A percentile compares a stretch with the other conserved stretches of the same genome.
Evolutionary conservation across 1,140 invertebrate species (phyloP).

Genomic region (Helicoverpa armigera): DNA sequence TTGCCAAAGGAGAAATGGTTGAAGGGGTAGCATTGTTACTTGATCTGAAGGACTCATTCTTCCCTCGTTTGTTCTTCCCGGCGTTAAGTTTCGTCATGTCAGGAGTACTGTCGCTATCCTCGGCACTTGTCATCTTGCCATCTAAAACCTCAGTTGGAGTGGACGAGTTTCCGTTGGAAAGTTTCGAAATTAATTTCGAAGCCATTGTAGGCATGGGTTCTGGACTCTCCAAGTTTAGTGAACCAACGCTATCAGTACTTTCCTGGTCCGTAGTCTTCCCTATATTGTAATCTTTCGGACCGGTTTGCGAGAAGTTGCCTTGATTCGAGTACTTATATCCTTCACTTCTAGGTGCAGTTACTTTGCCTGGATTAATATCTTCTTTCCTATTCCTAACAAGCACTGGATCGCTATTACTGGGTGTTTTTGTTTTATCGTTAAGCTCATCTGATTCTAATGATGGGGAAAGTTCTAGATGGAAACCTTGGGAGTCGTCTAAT

Average conservation of each 20-base stretch:
- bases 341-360: constrained; percentile 68
- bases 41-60: constrained; percentile 76
- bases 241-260: constrained; percentile 77
- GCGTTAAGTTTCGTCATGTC: constrained; percentile 74
- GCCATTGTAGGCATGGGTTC: constrained; percentile 73
- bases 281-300: constrained; percentile 67
- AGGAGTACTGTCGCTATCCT: constrained; percentile 70
- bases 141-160: constrained; percentile 71
- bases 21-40: constrained; percentile 82
- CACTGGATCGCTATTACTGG: constrained; percentile 69
- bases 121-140: constrained; percentile 51
- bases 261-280: constrained; percentile 76
- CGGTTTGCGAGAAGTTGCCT: constrained; percentile 67
- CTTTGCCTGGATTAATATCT: constrained; percentile 64
- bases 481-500: constrained; percentile 79
- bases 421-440: constrained; percentile 57
- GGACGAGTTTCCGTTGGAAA: constrained; percentile 82
- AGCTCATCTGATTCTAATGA: constrained; percentile 56
- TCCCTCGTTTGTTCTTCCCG: constrained; percentile 68
- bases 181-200: constrained; percentile 79
- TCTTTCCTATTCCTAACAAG: constrained; percentile 68
- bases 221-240: constrained; percentile 74
- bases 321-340: constrained; percentile 69
- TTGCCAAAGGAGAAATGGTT: constrained; percentile 82
- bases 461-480: constrained; percentile 75